Percentiles rank a stretch among this genome's conserved stretches.
These are phyloP conservation scores for Glandiceps talaboti DNA, from an alignment of 53 echinoderm and acorn worm genomes.

Conservation along the genomic window DNA sequence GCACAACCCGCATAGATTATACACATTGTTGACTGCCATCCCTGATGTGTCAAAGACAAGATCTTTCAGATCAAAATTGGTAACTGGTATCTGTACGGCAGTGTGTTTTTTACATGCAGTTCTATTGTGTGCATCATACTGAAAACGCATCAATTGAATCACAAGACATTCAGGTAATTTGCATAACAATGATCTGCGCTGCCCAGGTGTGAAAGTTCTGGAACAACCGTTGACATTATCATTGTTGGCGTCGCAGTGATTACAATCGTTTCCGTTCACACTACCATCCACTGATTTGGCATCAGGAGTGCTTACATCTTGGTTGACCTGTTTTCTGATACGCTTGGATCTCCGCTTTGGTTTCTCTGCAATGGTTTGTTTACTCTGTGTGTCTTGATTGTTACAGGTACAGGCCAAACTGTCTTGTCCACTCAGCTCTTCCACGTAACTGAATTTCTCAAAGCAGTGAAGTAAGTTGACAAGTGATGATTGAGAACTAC, in stretches of 20 bases:
- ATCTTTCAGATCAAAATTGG: constrained; percentile 10
- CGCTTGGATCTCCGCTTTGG: neutral
- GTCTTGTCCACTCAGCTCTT: constrained; percentile 2
- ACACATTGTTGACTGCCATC: neutral
- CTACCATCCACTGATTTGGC: neutral
- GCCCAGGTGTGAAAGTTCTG: neutral
- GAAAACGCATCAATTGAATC: constrained; percentile 30
- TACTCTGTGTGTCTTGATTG: neutral
- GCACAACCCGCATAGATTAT: constrained; percentile 28
- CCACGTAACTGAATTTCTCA: constrained; percentile 1
- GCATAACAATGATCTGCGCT: constrained; percentile 7
- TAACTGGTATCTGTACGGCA: constrained; percentile 23
- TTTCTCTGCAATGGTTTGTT: neutral
- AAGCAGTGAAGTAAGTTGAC: constrained; percentile 29
- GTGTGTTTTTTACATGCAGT: constrained; percentile 14
- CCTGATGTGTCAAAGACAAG: constrained; percentile 14
- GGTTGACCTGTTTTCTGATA: neutral
- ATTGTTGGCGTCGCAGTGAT: neutral
- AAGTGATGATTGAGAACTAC: neutral
- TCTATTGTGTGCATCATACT: constrained; percentile 4
- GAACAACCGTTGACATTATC: neutral
- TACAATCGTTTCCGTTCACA: neutral
- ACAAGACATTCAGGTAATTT: constrained; percentile 24
- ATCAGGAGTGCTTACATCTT: neutral
- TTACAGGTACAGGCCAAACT: neutral